Conservation (phyloP, 2,888 invertebrate genomes). For the Emmelina monodactyla region DNA sequence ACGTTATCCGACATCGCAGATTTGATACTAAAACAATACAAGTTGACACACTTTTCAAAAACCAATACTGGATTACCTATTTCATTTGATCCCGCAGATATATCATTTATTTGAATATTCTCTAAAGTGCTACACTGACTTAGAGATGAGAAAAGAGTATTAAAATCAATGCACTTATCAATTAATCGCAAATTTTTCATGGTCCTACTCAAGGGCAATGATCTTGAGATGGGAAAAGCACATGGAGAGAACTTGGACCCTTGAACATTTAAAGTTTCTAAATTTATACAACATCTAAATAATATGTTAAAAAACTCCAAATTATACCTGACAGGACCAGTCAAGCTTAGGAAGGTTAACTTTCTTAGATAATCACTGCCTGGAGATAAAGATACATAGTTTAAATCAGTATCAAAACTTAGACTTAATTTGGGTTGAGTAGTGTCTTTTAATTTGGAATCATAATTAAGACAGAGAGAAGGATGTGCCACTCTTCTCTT, state of each 20-base stretch:
- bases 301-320: slow-evolving; percentile 37
- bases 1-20: slow-evolving; percentile 21
- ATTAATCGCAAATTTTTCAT: slow-evolving; percentile 38
- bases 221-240: slow-evolving; percentile 22
- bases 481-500: slow-evolving; percentile 25
- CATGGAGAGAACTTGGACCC: slow-evolving; percentile 23
- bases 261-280: slow-evolving; percentile 35
- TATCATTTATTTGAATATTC: slow-evolving; percentile 36
- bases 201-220: slow-evolving; percentile 26
- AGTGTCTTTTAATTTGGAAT: slow-evolving; percentile 27
- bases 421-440: slow-evolving; percentile 25
- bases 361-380: slow-evolving; percentile 31
- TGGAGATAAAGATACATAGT: slow-evolving; percentile 24
- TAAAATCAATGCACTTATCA: slow-evolving; percentile 32
- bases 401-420: slow-evolving; percentile 22
- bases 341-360: slow-evolving; percentile 38
- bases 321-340: slow-evolving; percentile 27
- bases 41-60: slow-evolving; percentile 31
- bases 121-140: slow-evolving; percentile 35
- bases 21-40: slow-evolving; percentile 33
- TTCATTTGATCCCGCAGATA: slow-evolving; percentile 18
- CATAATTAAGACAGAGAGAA: slow-evolving; percentile 29
- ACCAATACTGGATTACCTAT: slow-evolving; percentile 26
- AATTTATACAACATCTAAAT: slow-evolving; percentile 31
- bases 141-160: slow-evolving; percentile 28